Evolutionary conservation across 2,113 vertebrate genomes (phyloP), one percentile per base, ranked within the genome.

Genomic region (Gavia stellata): DNA sequence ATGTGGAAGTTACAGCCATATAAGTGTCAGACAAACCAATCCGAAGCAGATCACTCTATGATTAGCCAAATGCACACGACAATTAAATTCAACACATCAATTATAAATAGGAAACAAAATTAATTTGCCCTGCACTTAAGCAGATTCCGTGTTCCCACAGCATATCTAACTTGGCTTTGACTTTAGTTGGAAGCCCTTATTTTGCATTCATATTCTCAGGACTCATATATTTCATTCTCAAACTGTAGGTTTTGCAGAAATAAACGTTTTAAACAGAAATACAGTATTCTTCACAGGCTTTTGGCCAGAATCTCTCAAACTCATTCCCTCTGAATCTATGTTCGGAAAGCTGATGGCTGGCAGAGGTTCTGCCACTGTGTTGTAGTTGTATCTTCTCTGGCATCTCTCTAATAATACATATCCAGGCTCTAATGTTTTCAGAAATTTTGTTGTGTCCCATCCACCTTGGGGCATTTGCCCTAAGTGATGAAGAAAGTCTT

Each of bases 381-480:
- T 45, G 14, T n/a, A 17, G 6, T 17, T 73, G 4, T 78, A 34
- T 73, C 34, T 25, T 67, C 23, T 55, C 58, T 68, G 24, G 13
- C 31, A 83, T 15, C 17, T 83, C 5, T 96, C 36, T 68, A 70
- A 12, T 47, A 15, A 23, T 9, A 38, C 1, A 26, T 42, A 70
- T 28, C 42, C n/a, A 42, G 25, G 14, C 8, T 34, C 56, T 15
- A 87, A 63, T 5, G 1, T 68, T 63, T 74, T 72, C 56, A 83
- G 53, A 92, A 66, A 26, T 86, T 58, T 84, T 81, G 6, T 26
- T 84, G 12, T 86, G 12, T 42, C 33, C 20, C 4, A 16, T 81
- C 17, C 23, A 31, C 7, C 24, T 55, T 6, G 0, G 12, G 3
- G 0, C 2, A 6, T 67, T 71, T 93, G 14, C 3, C 25, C 17